These are phyloP conservation scores for Labia minor DNA, from an alignment of 2,888 invertebrate species.

Conservation along the genomic window DNA sequence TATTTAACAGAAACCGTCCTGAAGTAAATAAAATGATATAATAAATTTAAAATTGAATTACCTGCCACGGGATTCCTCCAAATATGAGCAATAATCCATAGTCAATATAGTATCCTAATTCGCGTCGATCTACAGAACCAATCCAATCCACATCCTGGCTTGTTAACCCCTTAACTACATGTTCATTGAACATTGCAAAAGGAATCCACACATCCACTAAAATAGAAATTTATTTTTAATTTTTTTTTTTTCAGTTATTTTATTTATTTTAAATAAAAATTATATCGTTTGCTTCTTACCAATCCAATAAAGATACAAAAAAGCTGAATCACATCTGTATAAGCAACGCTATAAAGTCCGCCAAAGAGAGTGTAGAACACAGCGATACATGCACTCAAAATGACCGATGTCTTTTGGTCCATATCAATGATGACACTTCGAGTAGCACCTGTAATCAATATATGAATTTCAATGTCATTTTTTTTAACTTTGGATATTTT, in stretches of 20 bases:
- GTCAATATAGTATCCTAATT: constrained; percentile 76
- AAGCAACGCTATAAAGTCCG: constrained; percentile 95
- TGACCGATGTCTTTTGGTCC: constrained; percentile 84
- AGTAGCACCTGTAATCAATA: constrained; percentile 65
- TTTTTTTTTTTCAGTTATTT: constrained; percentile 9
- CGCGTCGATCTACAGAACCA: constrained; percentile 58
- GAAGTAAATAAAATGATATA: too few species aligned
- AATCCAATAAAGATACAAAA: constrained; percentile 96
- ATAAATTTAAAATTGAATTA: too few species aligned
- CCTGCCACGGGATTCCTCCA: constrained; percentile 97
- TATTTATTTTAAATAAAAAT: neutral
- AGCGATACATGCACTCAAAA: constrained; percentile 90
- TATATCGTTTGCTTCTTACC: constrained; percentile 39
- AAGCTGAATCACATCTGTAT: constrained; percentile 95
- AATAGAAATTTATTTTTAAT: constrained; percentile 27
- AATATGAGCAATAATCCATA: constrained; percentile 80
- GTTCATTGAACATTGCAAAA: constrained; percentile 81
- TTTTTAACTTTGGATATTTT: neutral
- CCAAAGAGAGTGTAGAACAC: constrained; percentile 96
- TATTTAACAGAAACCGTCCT: too few species aligned
- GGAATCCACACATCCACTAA: constrained; percentile 89
- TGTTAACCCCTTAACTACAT: constrained; percentile 60
- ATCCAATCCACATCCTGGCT: constrained; percentile 84
- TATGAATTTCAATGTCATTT: constrained; percentile 15
- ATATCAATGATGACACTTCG: constrained; percentile 93